Conservation (phyloP, 2,797 vertebrate genomes). For the Huso huso region DNA sequence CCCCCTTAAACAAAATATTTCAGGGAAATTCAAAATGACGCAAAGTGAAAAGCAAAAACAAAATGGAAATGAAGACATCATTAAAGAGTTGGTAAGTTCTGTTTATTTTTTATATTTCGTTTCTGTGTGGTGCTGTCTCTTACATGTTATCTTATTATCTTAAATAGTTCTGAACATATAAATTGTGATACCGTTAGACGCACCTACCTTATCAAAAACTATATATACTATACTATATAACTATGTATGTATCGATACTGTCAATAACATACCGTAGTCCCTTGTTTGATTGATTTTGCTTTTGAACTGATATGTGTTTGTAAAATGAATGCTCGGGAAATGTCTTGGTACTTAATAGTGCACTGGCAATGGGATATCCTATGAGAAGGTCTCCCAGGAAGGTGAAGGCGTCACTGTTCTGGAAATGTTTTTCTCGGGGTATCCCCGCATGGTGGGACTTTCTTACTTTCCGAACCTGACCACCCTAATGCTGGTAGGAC, state of each 20-base stretch:
- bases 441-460: conserved; percentile 61
- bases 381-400: conserved; percentile 58
- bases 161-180: no score
- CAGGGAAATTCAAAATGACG: conserved; percentile 38
- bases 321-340: neutral
- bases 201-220: no score
- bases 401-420: conserved; percentile 48
- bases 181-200: no score
- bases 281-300: no score
- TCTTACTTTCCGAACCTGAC: conserved; percentile 62
- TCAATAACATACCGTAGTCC: no score
- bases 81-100: conserved; percentile 69
- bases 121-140: no score
- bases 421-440: conserved; percentile 77
- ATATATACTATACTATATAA: no score
- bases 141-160: no score
- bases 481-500: conserved; percentile 64
- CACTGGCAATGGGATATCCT: conserved; percentile 59
- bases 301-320: no score
- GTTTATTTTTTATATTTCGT: neutral
- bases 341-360: conserved; percentile 51
- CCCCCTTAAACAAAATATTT: neutral
- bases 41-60: conserved; percentile 50
- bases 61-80: conserved; percentile 53
- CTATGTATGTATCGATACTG: no score